Conservation (phyloP, 2,797 vertebrate genomes). For the Dermochelys coriacea region DNA sequence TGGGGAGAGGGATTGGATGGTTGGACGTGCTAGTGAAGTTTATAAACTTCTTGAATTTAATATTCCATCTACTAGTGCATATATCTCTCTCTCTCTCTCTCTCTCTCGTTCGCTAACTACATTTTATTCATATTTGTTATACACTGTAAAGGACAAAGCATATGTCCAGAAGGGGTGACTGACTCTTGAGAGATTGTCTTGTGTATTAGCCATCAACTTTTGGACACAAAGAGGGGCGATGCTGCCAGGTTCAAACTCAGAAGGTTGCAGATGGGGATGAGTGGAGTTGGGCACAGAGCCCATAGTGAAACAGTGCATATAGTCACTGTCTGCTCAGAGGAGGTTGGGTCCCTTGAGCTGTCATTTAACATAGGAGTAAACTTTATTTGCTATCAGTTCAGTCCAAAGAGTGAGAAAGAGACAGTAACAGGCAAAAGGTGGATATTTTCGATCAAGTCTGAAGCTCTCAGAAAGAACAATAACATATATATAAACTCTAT, state of each 20-base stretch:
- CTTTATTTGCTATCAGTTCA: conserved; percentile 28
- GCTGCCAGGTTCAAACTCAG: not conserved
- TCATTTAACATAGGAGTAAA: conserved; percentile 42
- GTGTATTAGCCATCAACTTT: not conserved
- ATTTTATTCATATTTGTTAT: not conserved
- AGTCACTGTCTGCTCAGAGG: conserved; percentile 2
- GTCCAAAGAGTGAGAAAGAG: conserved; percentile 17
- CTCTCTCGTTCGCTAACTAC: not conserved
- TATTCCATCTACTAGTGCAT: not conserved
- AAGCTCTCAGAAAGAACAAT: not conserved
- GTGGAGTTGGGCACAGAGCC: not conserved
- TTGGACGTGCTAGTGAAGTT: not conserved
- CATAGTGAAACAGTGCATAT: conserved; percentile 14
- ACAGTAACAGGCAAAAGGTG: conserved; percentile 8
- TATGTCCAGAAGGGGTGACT: not conserved
- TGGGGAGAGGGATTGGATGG: not conserved
- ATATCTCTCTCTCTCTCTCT: not conserved
- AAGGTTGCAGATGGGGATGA: not conserved
- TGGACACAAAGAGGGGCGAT: not conserved
- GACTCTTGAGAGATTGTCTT: not conserved
- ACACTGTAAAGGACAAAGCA: not conserved
- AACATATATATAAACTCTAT: not conserved
- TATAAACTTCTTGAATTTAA: fast-evolving
- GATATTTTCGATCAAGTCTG: conserved; percentile 48
- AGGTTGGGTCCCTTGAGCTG: not conserved